These are phyloP conservation scores for Caerostris extrusa DNA, from an alignment of 1,140 invertebrate genomes.

Conservation along the genomic window DNA sequence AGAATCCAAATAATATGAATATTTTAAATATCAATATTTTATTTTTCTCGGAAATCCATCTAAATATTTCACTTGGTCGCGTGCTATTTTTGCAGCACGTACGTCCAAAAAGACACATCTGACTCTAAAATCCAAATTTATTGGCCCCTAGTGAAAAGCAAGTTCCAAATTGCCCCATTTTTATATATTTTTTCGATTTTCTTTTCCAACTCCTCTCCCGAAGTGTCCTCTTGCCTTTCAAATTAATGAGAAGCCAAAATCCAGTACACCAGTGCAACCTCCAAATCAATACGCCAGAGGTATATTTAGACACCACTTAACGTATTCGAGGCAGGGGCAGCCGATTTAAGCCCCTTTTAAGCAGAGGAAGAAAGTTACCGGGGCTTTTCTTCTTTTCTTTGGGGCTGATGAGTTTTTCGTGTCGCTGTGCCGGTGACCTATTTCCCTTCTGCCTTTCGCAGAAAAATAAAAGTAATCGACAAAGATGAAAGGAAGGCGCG, in stretches of 20 bases:
- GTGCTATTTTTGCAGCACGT: neutral
- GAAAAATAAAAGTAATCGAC: conserved; percentile 27
- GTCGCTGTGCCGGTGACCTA: conserved; percentile 33
- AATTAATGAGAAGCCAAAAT: conserved; percentile 75
- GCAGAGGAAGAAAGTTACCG: conserved; percentile 60
- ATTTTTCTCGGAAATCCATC: neutral
- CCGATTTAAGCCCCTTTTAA: conserved; percentile 69
- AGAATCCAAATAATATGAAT: too few species aligned
- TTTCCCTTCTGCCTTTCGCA: neutral
- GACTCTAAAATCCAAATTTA: conserved; percentile 50
- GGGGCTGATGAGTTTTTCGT: conserved; percentile 64
- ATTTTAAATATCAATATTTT: neutral
- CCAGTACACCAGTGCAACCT: conserved; percentile 43
- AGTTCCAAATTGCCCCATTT: conserved; percentile 55
- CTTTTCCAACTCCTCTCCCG: neutral
- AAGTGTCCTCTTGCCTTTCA: conserved; percentile 71
- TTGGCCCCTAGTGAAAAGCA: conserved; percentile 61
- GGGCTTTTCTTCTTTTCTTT: conserved; percentile 1
- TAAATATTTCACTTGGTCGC: neutral
- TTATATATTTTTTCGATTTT: conserved; percentile 42
- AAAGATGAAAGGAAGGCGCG: neutral
- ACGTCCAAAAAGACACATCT: conserved; percentile 29
- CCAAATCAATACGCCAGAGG: conserved; percentile 68
- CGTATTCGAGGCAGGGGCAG: conserved; percentile 66
- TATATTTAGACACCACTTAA: conserved; percentile 75